Base-by-base conservation (phyloP, 1,140 invertebrate species). In the Cotesia glomerata region DNA sequence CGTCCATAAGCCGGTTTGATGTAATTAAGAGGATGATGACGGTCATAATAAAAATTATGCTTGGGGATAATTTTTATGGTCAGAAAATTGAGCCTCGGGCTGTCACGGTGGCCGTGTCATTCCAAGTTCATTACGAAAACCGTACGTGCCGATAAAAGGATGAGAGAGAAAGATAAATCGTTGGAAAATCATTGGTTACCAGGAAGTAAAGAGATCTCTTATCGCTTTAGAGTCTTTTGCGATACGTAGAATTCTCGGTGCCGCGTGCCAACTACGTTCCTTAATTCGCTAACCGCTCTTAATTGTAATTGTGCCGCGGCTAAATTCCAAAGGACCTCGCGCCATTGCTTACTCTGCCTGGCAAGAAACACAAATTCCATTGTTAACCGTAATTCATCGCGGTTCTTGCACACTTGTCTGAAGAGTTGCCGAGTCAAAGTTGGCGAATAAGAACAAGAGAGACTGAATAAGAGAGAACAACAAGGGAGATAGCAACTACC, bases 261-360 rank as follows among this genome's bases (percentile, higher is more conserved):
- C 71, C 68, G 82, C 80, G 80, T 80, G 82, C 79, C 77, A 77
- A 78, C 49, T 71, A 79, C 80, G 81, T 85, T 83, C 80, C 80
- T 80, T 83, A 85, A 86, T 86, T 86, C 82, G 83, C 85, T 86
- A 85, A 86, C 83, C 81, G 81, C 83, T 84, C 82, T 86, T 87
- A 87, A 87, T 86, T 86, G 85, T 86, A 87, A 87, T 87, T 85
- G 85, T 85, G 81, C 80, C 74, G 80, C 79, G 78, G 81, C 69
- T 79, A 80, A 79, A 86, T 87, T 85, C 84, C 85, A 76, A 74
- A 80, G 78, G 79, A 83, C 77, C 78, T 77, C 78, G 14, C 71
- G 45, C 70, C 26, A 34, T 51, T 68, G 76, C 74, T 74, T 78
- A 74, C 71, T 77, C 65, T 74, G 39, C 39, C 69, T 63, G 36